phyloP scores from a whole-genome alignment of 2,797 vertebrate genomes.

The Neomorphus geoffroyi region DNA sequence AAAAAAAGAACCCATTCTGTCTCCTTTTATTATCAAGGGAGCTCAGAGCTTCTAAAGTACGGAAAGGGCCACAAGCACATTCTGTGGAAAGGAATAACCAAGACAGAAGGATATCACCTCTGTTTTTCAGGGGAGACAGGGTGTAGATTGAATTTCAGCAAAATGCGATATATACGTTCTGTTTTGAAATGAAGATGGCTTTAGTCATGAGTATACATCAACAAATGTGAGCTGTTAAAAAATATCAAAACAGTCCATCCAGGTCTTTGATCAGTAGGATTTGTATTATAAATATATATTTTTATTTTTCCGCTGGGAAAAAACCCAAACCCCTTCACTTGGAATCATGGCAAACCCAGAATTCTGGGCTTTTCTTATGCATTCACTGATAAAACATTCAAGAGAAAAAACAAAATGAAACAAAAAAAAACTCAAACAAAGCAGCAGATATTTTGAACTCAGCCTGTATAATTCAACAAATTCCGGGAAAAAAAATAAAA shows the following conservation, averaged over 20 bases:
- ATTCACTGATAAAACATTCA: not conserved
- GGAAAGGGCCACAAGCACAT: not conserved
- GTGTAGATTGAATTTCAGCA: not conserved
- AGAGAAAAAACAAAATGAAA: not conserved
- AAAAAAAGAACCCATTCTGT: not conserved
- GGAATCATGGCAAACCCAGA: not conserved
- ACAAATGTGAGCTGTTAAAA: not conserved
- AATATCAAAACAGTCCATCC: not conserved
- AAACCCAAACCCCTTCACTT: not conserved
- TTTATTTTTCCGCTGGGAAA: not conserved
- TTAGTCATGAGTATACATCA: not conserved
- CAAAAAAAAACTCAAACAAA: not conserved
- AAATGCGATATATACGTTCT: not conserved
- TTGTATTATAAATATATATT: not conserved
- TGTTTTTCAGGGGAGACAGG: not conserved
- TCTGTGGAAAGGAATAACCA: not conserved
- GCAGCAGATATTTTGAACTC: not conserved
- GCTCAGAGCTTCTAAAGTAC: not conserved
- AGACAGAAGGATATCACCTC: not conserved
- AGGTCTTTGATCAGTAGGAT: not conserved
- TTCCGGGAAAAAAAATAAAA: not conserved
- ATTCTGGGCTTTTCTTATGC: not conserved
- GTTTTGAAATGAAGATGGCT: not conserved
- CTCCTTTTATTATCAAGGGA: not conserved
- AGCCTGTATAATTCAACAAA: not conserved